Evolutionary conservation across 2,888 invertebrate species (phyloP).

Genomic region (Rhagophthalmus giganteus): DNA sequence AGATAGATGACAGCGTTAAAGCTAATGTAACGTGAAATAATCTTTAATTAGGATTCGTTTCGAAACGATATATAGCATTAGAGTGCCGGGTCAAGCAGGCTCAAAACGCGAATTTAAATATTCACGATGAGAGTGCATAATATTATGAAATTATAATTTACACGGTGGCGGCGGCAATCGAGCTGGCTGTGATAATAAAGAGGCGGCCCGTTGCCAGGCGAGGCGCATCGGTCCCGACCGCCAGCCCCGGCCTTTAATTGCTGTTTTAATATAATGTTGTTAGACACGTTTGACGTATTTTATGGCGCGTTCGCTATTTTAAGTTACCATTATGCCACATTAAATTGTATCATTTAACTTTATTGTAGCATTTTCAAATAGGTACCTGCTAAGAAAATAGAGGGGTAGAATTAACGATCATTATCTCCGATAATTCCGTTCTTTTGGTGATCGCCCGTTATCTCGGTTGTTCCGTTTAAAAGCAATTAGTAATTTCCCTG

Average conservation of each 20-base stretch:
- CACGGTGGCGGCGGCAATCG: constrained; percentile 36
- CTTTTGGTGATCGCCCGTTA: too few species aligned
- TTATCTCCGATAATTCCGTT: too few species aligned
- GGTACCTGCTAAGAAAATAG: too few species aligned
- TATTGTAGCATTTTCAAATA: background rate
- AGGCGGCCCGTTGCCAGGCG: constrained; percentile 33
- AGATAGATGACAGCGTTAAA: too few species aligned
- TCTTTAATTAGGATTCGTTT: too few species aligned
- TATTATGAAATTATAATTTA: constrained; percentile 43
- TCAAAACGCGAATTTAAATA: constrained; percentile 38
- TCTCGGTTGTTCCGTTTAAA: too few species aligned
- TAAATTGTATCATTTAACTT: constrained; percentile 6
- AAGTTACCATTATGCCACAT: constrained; percentile 9
- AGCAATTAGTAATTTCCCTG: too few species aligned
- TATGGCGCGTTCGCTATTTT: constrained; percentile 8
- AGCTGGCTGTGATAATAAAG: constrained; percentile 40
- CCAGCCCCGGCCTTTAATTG: constrained; percentile 30
- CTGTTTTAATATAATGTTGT: constrained; percentile 38
- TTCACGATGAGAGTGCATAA: constrained; percentile 40
- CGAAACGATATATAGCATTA: too few species aligned
- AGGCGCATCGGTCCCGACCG: constrained; percentile 17
- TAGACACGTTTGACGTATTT: constrained; percentile 33
- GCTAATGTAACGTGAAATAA: too few species aligned
- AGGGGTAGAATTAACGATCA: too few species aligned
- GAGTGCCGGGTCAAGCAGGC: constrained; percentile 11